Percentiles rank a stretch among this genome's conserved stretches.
Conservation (phyloP, 2,113 vertebrate genomes). For the Ascaphus truei region DNA sequence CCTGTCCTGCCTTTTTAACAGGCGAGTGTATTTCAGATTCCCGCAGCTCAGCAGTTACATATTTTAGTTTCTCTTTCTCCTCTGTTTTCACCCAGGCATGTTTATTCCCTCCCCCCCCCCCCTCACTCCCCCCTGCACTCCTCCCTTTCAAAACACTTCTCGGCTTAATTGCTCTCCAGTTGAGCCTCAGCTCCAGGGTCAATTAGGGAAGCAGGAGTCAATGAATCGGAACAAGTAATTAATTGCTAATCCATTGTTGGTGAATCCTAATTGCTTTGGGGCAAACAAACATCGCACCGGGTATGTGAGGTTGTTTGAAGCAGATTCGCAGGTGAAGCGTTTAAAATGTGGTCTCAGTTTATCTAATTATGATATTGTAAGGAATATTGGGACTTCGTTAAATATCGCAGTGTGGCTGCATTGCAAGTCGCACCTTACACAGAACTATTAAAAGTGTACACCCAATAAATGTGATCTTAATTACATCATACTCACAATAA, state of each 20-base stretch:
- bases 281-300: background rate
- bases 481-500: no score
- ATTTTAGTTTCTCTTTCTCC: no score
- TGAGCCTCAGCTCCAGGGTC: slow-evolving; percentile 2
- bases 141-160: background rate
- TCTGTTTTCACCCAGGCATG: no score
- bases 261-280: slow-evolving; percentile 23
- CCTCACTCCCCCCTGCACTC: background rate
- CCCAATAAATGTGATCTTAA: no score
- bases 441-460: no score
- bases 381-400: background rate
- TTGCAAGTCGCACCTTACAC: no score
- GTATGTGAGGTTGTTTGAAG: background rate
- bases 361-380: slow-evolving; percentile 3
- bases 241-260: slow-evolving; percentile 33
- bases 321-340: background rate
- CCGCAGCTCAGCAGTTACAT: no score
- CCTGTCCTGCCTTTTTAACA: no score
- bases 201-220: slow-evolving; percentile 23
- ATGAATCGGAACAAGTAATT: slow-evolving; percentile 25
- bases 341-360: background rate
- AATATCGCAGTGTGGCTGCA: no score
- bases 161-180: slow-evolving; percentile 19
- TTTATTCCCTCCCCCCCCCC: no score
- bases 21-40: no score